Percentiles rank a stretch among this genome's conserved stretches.
Conservation (phyloP, 2,113 vertebrate genomes). For the Cavia aperea region DNA sequence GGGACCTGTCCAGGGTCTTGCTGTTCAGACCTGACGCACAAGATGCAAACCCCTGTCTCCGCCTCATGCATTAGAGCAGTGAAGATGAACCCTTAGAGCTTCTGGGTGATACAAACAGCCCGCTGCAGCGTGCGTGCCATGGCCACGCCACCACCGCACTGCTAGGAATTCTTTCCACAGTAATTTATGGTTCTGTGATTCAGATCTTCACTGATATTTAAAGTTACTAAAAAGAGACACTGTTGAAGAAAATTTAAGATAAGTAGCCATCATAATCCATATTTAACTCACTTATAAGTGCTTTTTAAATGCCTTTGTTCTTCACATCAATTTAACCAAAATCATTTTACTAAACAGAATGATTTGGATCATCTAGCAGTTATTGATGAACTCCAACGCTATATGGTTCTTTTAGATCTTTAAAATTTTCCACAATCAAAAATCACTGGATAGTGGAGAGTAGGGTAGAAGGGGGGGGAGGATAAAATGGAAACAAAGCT, state of each 20-base stretch:
- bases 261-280: background rate
- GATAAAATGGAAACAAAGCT: background rate
- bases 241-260: background rate
- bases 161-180: background rate
- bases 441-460: background rate
- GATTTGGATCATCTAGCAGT: background rate
- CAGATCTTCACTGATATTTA: background rate
- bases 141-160: no score
- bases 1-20: background rate
- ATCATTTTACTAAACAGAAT: background rate
- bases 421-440: conserved; percentile 23
- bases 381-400: background rate
- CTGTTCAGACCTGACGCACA: background rate
- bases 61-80: background rate
- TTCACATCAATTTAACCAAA: background rate
- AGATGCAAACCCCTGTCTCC: background rate
- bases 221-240: background rate
- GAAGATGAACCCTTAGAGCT: background rate
- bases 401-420: background rate
- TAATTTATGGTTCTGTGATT: background rate
- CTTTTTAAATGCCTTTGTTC: background rate
- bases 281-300: background rate
- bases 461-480: background rate
- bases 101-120: background rate
- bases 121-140: accelerated